These are phyloP conservation scores for Cyprinodon tularosa DNA, from an alignment of 2,113 vertebrate genomes.

Conservation along the genomic window DNA sequence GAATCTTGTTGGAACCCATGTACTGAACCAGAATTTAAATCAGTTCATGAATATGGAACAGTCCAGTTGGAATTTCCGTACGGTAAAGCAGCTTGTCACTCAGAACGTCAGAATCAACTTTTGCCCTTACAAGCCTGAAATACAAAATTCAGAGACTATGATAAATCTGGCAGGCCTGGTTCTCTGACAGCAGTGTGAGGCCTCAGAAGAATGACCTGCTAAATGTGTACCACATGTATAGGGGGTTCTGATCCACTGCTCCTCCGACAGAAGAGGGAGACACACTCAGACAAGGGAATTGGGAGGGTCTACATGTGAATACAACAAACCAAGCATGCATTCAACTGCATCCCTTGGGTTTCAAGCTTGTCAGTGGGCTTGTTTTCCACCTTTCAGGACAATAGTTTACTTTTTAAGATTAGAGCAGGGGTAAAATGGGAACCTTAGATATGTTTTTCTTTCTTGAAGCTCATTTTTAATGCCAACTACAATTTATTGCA, in stretches of 20 bases:
- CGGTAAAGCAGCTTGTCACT: conserved; percentile 82
- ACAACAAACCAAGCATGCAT: conserved; percentile 79
- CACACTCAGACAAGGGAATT: conserved; percentile 80
- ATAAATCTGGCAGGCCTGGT: conserved; percentile 77
- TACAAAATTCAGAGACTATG: conserved; percentile 78
- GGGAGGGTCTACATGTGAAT: conserved; percentile 77
- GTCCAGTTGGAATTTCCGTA: conserved; percentile 79
- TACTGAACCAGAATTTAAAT: conserved; percentile 82
- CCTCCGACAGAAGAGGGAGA: conserved; percentile 80
- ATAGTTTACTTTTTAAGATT: conserved; percentile 73
- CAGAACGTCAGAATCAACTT: conserved; percentile 80
- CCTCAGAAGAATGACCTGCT: conserved; percentile 79
- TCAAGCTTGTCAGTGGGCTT: conserved; percentile 69
- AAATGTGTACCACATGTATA: conserved; percentile 78
- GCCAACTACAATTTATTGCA: conserved; percentile 13
- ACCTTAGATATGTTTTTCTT: conserved; percentile 28
- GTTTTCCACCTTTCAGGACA: conserved; percentile 70
- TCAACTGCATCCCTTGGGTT: conserved; percentile 72
- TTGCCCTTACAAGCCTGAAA: conserved; percentile 79
- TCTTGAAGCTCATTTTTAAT: conserved; percentile 26
- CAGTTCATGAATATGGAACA: conserved; percentile 83
- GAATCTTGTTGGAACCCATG: conserved; percentile 74
- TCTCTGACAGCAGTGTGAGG: conserved; percentile 79
- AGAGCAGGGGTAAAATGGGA: conserved; percentile 50
- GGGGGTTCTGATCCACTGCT: conserved; percentile 82